These are phyloP conservation scores for Aleiodes leptofemur DNA, from an alignment of 2,888 invertebrate species.

Conservation along the genomic window DNA sequence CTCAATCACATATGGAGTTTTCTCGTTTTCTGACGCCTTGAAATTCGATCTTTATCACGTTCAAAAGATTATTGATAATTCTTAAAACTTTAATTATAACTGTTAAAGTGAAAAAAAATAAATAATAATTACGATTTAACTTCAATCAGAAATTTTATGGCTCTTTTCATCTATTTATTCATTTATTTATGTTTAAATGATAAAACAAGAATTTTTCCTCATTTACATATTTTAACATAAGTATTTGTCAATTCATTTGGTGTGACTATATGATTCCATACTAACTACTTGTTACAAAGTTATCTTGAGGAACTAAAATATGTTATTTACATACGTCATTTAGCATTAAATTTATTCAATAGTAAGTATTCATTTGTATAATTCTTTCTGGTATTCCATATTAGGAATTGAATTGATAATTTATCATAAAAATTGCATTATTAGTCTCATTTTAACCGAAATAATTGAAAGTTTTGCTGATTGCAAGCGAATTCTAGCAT, in stretches of 20 bases:
- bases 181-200: background rate
- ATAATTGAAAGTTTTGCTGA: too few relatives aligned
- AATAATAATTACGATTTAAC: background rate
- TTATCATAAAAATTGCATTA: too few relatives aligned
- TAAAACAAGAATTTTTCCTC: constrained; percentile 5
- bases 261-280: constrained; percentile 3
- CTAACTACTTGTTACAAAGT: constrained; percentile 2
- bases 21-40: constrained; percentile 27
- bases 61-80: constrained; percentile 13
- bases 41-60: constrained; percentile 19
- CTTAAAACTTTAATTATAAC: constrained; percentile 1
- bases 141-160: constrained; percentile 2
- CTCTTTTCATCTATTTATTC: background rate
- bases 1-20: constrained; percentile 13
- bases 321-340: constrained; percentile 3
- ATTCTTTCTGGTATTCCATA: background rate
- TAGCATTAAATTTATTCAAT: background rate
- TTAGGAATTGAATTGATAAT: background rate
- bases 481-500: too few relatives aligned
- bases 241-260: constrained; percentile 9
- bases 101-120: background rate
- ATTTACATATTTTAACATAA: constrained; percentile 22
- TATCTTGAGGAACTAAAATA: background rate
- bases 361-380: constrained; percentile 13
- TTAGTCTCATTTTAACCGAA: too few relatives aligned